Conservation (phyloP, 1,140 invertebrate species). For the Macrotrachela quadricornifera region DNA sequence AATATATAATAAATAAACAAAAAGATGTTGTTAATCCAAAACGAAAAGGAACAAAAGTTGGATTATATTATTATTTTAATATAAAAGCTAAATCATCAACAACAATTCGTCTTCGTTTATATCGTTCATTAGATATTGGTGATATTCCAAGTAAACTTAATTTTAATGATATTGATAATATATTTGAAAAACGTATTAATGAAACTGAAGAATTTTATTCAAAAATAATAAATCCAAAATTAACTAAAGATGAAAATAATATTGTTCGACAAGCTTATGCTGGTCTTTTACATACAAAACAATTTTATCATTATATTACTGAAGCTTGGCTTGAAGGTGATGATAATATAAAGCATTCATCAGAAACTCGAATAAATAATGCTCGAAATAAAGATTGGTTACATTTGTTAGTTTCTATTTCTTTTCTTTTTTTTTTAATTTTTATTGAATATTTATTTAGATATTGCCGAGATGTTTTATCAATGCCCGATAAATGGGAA, state of each 20-base stretch:
- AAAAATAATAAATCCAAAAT: slow-evolving; percentile 12
- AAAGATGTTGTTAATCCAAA: slow-evolving; percentile 19
- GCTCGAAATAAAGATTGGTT: slow-evolving; percentile 15
- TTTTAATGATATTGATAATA: slow-evolving; percentile 15
- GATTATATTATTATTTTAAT: slow-evolving; percentile 20
- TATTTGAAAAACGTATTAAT: slow-evolving; percentile 16
- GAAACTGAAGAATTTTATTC: slow-evolving; percentile 27
- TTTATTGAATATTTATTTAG: too few relatives aligned
- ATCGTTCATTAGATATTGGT: neutral
- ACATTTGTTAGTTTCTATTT: slow-evolving; percentile 28
- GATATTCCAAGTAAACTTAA: neutral
- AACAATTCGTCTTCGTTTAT: too few relatives aligned
- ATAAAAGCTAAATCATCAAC: slow-evolving; percentile 8
- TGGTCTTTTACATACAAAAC: slow-evolving; percentile 30
- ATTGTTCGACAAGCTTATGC: slow-evolving; percentile 28
- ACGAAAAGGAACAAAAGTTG: slow-evolving; percentile 27
- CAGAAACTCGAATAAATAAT: neutral
- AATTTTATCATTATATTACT: slow-evolving; percentile 30
- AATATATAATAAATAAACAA: slow-evolving; percentile 22
- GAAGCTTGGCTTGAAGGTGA: slow-evolving; percentile 25
- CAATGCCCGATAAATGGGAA: slow-evolving; percentile 34
- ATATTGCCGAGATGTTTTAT: slow-evolving; percentile 20
- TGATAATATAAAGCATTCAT: slow-evolving; percentile 1
- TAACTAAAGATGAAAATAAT: slow-evolving; percentile 11
- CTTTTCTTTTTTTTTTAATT: too few relatives aligned